These are phyloP conservation scores for Leucozona laternaria DNA, from an alignment of 2,888 invertebrate genomes.

Conservation along the genomic window DNA sequence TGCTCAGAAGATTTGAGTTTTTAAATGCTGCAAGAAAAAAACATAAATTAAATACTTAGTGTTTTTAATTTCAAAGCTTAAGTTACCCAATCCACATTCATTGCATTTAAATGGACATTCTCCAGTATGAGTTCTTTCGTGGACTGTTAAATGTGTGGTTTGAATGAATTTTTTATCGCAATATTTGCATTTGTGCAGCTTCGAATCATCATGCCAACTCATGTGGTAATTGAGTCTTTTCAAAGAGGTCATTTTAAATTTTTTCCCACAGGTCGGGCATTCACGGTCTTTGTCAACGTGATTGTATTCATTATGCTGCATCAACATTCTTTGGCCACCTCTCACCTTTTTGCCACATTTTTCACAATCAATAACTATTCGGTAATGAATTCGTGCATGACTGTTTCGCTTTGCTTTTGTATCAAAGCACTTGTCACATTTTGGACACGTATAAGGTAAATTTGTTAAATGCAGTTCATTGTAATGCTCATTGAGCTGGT, in stretches of 20 bases:
- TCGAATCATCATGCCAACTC: slow-evolving; percentile 57
- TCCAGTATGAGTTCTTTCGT: slow-evolving; percentile 55
- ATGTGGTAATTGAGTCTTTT: slow-evolving; percentile 54
- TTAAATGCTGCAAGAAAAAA: slow-evolving; percentile 36
- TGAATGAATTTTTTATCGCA: slow-evolving; percentile 68
- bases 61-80: neutral
- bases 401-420: slow-evolving; percentile 47
- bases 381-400: slow-evolving; percentile 47
- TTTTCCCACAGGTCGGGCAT: slow-evolving; percentile 50
- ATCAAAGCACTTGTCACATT: slow-evolving; percentile 45
- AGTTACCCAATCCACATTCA: slow-evolving; percentile 35
- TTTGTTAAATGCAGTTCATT: slow-evolving; percentile 45
- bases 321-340: slow-evolving; percentile 50
- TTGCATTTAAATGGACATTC: slow-evolving; percentile 44
- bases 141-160: slow-evolving; percentile 46
- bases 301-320: slow-evolving; percentile 48
- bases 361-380: slow-evolving; percentile 2
- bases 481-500: slow-evolving; percentile 46
- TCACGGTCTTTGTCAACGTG: slow-evolving; percentile 40
- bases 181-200: slow-evolving; percentile 61
- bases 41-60: neutral
- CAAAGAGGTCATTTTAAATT: slow-evolving; percentile 27
- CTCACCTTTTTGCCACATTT: slow-evolving; percentile 48
- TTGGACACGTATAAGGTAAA: slow-evolving; percentile 43
- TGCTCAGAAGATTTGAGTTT: neutral